Percentiles rank a stretch among this genome's conserved stretches.
These are phyloP conservation scores for Phyto melanocephala DNA, from an alignment of 2,888 invertebrate species.

Conservation along the genomic window DNA sequence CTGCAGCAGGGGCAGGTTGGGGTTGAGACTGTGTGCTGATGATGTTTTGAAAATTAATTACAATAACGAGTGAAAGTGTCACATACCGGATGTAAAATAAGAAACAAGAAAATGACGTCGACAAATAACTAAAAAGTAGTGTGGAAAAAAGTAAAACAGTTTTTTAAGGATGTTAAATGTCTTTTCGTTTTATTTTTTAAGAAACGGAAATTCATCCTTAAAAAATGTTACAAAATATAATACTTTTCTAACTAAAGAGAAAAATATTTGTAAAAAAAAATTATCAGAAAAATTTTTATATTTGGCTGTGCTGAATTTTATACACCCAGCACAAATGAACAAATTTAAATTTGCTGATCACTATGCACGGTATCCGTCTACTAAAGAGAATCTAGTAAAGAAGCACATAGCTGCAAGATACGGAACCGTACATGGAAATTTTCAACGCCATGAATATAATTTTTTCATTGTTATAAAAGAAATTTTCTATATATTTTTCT, in stretches of 20 bases:
- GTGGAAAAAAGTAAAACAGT: background rate
- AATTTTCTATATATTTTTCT: too few species aligned
- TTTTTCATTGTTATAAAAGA: too few species aligned
- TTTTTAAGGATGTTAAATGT: conserved; percentile 37
- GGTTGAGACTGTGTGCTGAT: conserved; percentile 58
- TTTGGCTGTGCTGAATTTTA: too few species aligned
- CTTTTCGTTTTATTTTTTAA: conserved; percentile 30
- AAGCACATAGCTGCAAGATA: too few species aligned
- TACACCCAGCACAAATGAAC: too few species aligned
- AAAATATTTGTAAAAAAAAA: background rate
- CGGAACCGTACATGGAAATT: too few species aligned
- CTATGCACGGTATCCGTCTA: too few species aligned
- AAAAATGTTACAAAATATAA: conserved; percentile 31
- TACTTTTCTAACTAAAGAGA: background rate
- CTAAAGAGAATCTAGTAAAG: too few species aligned
- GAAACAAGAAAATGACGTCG: background rate
- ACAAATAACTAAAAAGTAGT: conserved; percentile 1
- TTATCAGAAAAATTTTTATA: too few species aligned
- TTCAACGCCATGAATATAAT: too few species aligned
- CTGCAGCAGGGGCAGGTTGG: background rate
- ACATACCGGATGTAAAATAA: conserved; percentile 67
- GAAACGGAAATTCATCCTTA: conserved; percentile 48
- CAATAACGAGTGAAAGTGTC: conserved; percentile 72
- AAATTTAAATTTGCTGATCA: too few species aligned
- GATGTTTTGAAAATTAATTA: conserved; percentile 73